Evolutionary conservation across 2,113 vertebrate genomes (phyloP), one percentile per base, ranked within the genome.

Genomic region (Percopsis transmontana): DNA sequence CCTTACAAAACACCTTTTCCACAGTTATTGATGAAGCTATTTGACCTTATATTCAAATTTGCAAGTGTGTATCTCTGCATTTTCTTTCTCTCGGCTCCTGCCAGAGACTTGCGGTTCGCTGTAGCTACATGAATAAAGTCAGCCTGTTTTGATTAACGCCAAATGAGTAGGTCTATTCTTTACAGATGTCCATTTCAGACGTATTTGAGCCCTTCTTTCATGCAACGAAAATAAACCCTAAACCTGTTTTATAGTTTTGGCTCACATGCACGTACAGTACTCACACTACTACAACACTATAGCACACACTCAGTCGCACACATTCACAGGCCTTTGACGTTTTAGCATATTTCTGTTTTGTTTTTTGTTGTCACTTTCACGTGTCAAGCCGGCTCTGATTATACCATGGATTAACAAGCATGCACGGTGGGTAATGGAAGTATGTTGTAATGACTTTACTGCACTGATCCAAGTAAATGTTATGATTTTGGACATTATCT

Each of bases 11-110:
- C 85, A 83, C 77, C 88, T 91, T 92, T 90, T 85, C 89, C 82
- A 78, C 81, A 85, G 81, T 85, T 88, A 89, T 91, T 90, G 88
- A 89, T 92, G 90, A 91, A 91, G 85, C 87, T 92, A 87, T 85
- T 88, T 90, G 88, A 90, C 83, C 90, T 90, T 91, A 89, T 90
- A 91, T 89, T 84, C 79, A 88, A 86, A 85, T 87, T 66, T 66
- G 61, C 53, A 12, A 16, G 39, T 33, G 52, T 56, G 8, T 40
- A 24, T 24, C 11, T 62, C 7, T 89, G 86, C 88, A 86, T 88
- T 89, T 89, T 87, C 81, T 83, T 88, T 85, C 74, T 87, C 78
- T 59, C 53, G 55, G 62, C 68, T 79, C 79, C 80, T 80, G 83
- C 85, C 88, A 89, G 83, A 79, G 86, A 87, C 84, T 86, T 67